Conservation (phyloP, 2,797 vertebrate genomes). For the Prunella strophiata region DNA sequence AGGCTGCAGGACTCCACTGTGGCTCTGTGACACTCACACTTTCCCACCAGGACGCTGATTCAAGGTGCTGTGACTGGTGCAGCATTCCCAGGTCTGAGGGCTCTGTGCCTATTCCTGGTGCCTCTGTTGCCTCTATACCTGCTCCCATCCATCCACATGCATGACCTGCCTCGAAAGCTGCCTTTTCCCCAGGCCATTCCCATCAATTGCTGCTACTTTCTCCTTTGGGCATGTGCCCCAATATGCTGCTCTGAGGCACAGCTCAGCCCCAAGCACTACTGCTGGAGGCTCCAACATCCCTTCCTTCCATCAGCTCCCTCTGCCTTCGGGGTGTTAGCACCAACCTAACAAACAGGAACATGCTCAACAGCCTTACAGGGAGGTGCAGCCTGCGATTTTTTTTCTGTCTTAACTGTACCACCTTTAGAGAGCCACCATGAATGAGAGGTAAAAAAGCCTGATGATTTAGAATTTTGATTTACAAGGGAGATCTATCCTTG, state of each 20-base stretch:
- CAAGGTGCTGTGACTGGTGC: accelerated
- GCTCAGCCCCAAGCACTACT: neutral
- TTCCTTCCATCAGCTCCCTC: neutral
- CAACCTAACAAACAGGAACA: neutral
- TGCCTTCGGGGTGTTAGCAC: neutral
- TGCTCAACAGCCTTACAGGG: neutral
- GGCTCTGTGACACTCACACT: neutral
- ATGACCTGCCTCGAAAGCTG: neutral
- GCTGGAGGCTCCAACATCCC: neutral
- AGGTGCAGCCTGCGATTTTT: neutral
- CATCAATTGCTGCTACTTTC: neutral
- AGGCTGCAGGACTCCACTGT: neutral
- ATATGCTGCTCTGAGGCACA: neutral
- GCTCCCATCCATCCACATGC: neutral
- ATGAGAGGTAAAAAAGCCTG: neutral
- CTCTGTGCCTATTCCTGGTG: neutral
- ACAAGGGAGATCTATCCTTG: neutral
- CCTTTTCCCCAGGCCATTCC: neutral
- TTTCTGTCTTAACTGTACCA: neutral
- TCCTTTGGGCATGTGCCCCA: neutral
- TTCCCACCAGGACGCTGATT: neutral
- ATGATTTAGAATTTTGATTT: slow-evolving; percentile 23
- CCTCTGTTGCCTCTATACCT: neutral
- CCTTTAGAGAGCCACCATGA: neutral
- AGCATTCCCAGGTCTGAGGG: neutral